A percentile compares a stretch with the other conserved stretches of the same genome.
Evolutionary conservation across 1,140 invertebrate species (phyloP).

Genomic region (Dendrolimus kikuchii): DNA sequence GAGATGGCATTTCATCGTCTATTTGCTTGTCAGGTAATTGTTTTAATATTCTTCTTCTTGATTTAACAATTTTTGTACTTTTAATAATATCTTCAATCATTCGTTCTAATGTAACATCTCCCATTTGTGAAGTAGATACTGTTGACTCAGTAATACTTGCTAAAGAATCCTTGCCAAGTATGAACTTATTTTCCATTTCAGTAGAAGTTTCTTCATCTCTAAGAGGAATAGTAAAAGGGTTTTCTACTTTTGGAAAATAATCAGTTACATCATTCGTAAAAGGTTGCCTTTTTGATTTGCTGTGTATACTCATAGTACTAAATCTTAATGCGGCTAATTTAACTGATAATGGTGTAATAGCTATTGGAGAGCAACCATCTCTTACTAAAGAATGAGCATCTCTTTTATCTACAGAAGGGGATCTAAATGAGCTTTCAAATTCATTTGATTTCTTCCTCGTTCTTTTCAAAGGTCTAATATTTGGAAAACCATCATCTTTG

Average conservation of each 20-base stretch:
- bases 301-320: slow-evolving; percentile 60
- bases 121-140: slow-evolving; percentile 64
- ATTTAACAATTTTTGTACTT: slow-evolving; percentile 64
- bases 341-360: slow-evolving; percentile 52
- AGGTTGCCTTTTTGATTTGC: slow-evolving; percentile 38
- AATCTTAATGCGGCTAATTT: slow-evolving; percentile 62
- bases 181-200: slow-evolving; percentile 67
- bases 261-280: slow-evolving; percentile 41
- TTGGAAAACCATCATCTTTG: slow-evolving; percentile 39
- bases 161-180: slow-evolving; percentile 48
- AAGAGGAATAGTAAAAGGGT: slow-evolving; percentile 47
- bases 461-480: slow-evolving; percentile 53
- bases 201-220: slow-evolving; percentile 60
- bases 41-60: slow-evolving; percentile 51
- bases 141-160: slow-evolving; percentile 52
- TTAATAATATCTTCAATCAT: slow-evolving; percentile 69
- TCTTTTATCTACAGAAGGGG: slow-evolving; percentile 57
- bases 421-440: slow-evolving; percentile 64
- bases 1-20: slow-evolving; percentile 38
- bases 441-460: slow-evolving; percentile 63
- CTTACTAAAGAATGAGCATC: slow-evolving; percentile 53
- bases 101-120: slow-evolving; percentile 59
- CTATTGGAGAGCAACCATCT: slow-evolving; percentile 58
- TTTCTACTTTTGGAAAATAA: slow-evolving; percentile 57
- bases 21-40: slow-evolving; percentile 24